Conservation (phyloP, 1,140 invertebrate genomes). For the Maniola jurtina region DNA sequence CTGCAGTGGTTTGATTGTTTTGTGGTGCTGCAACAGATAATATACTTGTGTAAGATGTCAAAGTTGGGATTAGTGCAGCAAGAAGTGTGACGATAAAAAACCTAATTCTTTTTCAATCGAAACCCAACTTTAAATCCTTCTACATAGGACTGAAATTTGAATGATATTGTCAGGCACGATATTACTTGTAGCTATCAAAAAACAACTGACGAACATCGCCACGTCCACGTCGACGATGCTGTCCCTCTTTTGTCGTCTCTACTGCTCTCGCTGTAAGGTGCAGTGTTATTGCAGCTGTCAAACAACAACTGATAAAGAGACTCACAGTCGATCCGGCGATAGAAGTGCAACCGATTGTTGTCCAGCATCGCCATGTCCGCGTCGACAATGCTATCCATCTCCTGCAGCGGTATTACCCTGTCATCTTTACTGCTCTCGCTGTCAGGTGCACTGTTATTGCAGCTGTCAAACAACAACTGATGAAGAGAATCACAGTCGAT, state of each 20-base stretch:
- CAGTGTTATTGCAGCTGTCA: conserved; percentile 28
- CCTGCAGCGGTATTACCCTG: no score
- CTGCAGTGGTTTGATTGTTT: conserved; percentile 30
- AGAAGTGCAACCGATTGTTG: conserved; percentile 68
- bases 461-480: conserved; percentile 17
- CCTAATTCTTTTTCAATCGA: no score
- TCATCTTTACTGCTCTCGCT: conserved; percentile 34
- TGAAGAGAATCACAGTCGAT: conserved; percentile 49
- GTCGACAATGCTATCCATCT: conserved; percentile 74
- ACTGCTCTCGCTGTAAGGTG: conserved; percentile 20
- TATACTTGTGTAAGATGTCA: neutral
- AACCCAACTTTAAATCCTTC: neutral
- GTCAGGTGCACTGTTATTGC: conserved; percentile 20
- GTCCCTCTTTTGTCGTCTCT: conserved; percentile 65
- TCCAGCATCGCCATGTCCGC: conserved; percentile 71
- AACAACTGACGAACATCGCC: conserved; percentile 42
- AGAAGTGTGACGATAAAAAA: no score
- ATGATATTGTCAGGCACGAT: conserved; percentile 15
- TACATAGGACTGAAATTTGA: neutral
- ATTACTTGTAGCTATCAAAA: conserved; percentile 27
- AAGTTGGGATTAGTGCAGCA: no score
- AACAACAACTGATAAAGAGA: no score
- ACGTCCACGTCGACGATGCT: conserved; percentile 72
- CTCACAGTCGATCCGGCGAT: conserved; percentile 64
- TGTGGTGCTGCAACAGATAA: conserved; percentile 37